Evolutionary conservation across 2,113 vertebrate species (phyloP).

Genomic region (Notarius quadriscutis): DNA sequence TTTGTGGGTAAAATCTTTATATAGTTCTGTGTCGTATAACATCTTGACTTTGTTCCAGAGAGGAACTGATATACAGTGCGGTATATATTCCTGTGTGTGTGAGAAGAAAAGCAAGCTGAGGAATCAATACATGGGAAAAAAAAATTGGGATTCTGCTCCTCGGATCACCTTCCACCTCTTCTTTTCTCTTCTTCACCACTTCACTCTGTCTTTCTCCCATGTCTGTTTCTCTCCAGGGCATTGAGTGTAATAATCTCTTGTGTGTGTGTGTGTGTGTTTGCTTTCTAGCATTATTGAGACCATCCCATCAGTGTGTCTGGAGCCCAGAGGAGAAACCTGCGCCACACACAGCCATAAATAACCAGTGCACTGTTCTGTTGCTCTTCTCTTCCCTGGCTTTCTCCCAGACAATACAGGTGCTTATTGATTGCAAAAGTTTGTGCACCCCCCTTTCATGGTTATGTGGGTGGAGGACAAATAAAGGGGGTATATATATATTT

Average conservation of each 20-base stretch:
- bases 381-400: not conserved
- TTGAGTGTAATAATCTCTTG: constrained; percentile 27
- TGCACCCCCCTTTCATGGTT: not conserved
- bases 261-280: constrained; percentile 7
- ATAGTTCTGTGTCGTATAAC: not conserved
- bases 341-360: constrained; percentile 39
- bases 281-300: not conserved
- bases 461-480: not conserved
- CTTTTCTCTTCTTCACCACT: not conserved
- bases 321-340: constrained; percentile 25
- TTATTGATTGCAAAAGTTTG: not conserved
- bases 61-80: not conserved
- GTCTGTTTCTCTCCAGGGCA: constrained; percentile 17
- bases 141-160: not conserved
- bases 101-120: not conserved
- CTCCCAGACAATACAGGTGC: not conserved
- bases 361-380: constrained; percentile 1
- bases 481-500: no score
- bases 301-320: constrained; percentile 9
- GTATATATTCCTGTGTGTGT: not conserved
- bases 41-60: not conserved
- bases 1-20: not conserved
- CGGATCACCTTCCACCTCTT: not conserved
- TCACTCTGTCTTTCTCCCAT: not conserved
- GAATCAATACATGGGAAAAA: not conserved